Base-by-base conservation (phyloP, 2,888 invertebrate species). In the Drosophila parthenogenetica region DNA sequence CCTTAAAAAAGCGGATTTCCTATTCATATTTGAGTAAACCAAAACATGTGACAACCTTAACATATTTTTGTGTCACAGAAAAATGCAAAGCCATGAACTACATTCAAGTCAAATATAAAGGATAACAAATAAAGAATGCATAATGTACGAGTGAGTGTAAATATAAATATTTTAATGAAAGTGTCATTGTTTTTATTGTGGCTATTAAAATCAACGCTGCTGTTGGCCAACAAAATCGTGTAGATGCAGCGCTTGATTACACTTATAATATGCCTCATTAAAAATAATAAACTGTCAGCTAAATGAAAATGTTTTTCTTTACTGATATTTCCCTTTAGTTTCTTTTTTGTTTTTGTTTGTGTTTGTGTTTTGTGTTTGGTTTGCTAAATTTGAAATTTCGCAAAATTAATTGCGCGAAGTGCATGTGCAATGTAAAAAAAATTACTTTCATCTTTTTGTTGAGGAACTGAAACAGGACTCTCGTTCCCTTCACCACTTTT, bases 211-310 rank as follows among this genome's bases (percentile, higher is more conserved):
- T 79, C 70, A 75, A 46, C 64, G 60, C 45, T 51, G 46, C 48
- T 53, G 37, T 32, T 72, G 60, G 63, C 49, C 55, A 37, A 19
- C 45, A 35, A 59, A 57, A 25, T n/a, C 42, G 42, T 58, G 19
- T 3, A n/a, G 42, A 11, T 71, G 51, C 53, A 63, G 29, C 50
- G 73, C 60, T 64, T 75, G 77, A 75, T 75, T 75, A 65, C 73
- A 77, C 64, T 58, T 68, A 79, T 85, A 79, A 87, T 81, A 84
- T 69, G 87, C 83, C 85, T 83, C 83, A 83, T 83, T 83, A 87
- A 83, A 83, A 83, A 85, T 83, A 83, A 83, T 87, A 81, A 87
- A 83, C 87, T 87, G 87, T 85, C 83, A 81, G 79, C 25, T 29
- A 74, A 73, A 70, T 76, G 81, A 78, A 51, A 76, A 69, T 68